phyloP scores from a whole-genome alignment of 2,888 invertebrate genomes.

The Coelinius sp. region DNA sequence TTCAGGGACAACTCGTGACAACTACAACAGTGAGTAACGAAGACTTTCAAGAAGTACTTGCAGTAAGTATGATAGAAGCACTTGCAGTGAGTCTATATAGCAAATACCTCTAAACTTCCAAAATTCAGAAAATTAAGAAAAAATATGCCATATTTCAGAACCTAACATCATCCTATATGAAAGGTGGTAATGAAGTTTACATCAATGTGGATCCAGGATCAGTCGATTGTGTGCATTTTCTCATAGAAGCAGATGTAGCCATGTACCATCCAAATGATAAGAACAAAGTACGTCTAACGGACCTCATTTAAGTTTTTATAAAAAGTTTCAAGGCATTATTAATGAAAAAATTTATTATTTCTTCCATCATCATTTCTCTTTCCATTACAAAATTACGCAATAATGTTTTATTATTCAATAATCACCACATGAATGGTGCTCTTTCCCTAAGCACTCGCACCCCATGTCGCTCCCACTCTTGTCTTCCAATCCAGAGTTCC shows the following conservation, averaged over 20 bases:
- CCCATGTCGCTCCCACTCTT: conserved; percentile 90
- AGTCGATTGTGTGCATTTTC: conserved; percentile 51
- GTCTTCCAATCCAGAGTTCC: conserved; percentile 90
- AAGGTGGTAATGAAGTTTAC: conserved; percentile 64
- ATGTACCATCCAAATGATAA: conserved; percentile 60
- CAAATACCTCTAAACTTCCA: too few relatives aligned
- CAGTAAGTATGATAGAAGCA: conserved; percentile 51
- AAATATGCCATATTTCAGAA: conserved; percentile 51
- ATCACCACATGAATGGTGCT: conserved; percentile 91
- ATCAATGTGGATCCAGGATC: conserved; percentile 50
- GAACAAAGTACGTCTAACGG: conserved; percentile 57
- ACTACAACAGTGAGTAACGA: conserved; percentile 56
- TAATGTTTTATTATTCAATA: conserved; percentile 27
- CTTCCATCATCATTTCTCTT: neutral
- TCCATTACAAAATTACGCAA: neutral
- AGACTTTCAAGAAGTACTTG: conserved; percentile 53
- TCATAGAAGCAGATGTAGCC: conserved; percentile 58
- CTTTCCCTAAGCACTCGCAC: conserved; percentile 89
- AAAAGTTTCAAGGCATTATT: conserved; percentile 12
- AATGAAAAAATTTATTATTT: conserved; percentile 1
- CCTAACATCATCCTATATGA: conserved; percentile 52
- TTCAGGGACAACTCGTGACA: conserved; percentile 54
- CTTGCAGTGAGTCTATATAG: too few relatives aligned
- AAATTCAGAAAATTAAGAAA: too few relatives aligned
- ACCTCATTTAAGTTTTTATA: conserved; percentile 49